Percentiles rank a stretch among this genome's conserved stretches.
phyloP scores from a whole-genome alignment of 2,888 invertebrate genomes.

The Zootermopsis nevadensis region DNA sequence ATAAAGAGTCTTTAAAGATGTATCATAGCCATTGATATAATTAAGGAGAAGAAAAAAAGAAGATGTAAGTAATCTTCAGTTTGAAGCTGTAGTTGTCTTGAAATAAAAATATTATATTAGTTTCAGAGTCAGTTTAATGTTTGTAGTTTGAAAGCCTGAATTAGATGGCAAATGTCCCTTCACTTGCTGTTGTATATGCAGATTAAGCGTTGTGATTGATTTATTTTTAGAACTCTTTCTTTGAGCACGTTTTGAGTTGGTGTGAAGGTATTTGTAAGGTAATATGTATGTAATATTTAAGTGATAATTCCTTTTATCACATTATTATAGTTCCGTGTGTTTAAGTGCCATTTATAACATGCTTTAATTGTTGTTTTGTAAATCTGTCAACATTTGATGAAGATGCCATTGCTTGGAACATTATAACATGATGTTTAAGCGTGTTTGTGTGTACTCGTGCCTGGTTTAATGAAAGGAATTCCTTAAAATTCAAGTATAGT shows the following conservation, averaged over 20 bases:
- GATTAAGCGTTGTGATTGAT: neutral
- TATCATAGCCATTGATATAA: too few relatives aligned
- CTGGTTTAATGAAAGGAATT: too few relatives aligned
- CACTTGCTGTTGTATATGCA: neutral
- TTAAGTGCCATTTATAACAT: neutral
- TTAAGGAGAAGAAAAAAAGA: too few relatives aligned
- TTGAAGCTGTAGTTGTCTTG: too few relatives aligned
- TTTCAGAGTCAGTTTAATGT: too few relatives aligned
- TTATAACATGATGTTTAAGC: neutral
- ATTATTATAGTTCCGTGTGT: neutral
- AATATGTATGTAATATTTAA: neutral
- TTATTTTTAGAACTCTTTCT: neutral
- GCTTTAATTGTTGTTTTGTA: neutral
- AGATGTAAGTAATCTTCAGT: too few relatives aligned
- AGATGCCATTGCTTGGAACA: neutral
- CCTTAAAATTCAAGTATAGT: too few relatives aligned
- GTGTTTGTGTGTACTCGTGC: neutral
- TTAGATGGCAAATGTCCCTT: neutral
- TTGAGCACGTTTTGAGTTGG: neutral
- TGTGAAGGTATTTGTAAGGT: neutral
- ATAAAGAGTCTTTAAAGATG: too few relatives aligned
- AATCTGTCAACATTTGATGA: neutral
- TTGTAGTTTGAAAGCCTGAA: neutral
- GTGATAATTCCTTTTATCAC: neutral
- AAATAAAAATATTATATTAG: too few relatives aligned